Conservation (phyloP, 64 coral and sea anemone species). For the Porites australiensis region DNA sequence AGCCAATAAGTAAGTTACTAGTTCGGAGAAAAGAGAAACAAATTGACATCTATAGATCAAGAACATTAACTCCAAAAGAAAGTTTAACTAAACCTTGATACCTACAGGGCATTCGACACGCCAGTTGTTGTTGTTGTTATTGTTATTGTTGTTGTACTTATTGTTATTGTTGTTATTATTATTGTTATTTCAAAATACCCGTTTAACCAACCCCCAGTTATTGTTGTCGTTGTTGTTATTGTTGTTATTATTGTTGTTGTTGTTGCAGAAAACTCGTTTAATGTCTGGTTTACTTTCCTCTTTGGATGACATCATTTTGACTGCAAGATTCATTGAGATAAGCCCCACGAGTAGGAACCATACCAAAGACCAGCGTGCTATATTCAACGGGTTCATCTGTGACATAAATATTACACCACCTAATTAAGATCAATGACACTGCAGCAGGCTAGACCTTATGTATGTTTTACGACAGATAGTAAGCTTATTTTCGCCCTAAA, state of each 20-base stretch:
- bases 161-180: conserved; percentile 27
- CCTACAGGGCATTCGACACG: not conserved
- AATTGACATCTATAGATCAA: no score
- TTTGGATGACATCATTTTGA: not conserved
- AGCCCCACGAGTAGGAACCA: not conserved
- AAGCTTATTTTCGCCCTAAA: no score
- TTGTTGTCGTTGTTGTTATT: conserved; percentile 4
- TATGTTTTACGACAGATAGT: no score
- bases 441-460: no score
- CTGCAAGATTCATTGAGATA: not conserved
- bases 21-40: no score
- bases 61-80: no score
- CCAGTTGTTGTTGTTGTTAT: conserved; percentile 20
- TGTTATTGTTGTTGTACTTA: not conserved
- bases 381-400: not conserved
- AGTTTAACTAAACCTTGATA: not conserved
- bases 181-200: not conserved
- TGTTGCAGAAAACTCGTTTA: not conserved
- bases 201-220: conserved; percentile 3
- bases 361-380: not conserved
- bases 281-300: conserved; percentile 2
- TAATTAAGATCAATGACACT: no score
- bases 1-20: no score
- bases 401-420: not conserved
- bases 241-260: conserved; percentile 25